These are phyloP conservation scores for Florisuga fusca DNA, from an alignment of 2,797 vertebrate genomes.

Conservation along the genomic window DNA sequence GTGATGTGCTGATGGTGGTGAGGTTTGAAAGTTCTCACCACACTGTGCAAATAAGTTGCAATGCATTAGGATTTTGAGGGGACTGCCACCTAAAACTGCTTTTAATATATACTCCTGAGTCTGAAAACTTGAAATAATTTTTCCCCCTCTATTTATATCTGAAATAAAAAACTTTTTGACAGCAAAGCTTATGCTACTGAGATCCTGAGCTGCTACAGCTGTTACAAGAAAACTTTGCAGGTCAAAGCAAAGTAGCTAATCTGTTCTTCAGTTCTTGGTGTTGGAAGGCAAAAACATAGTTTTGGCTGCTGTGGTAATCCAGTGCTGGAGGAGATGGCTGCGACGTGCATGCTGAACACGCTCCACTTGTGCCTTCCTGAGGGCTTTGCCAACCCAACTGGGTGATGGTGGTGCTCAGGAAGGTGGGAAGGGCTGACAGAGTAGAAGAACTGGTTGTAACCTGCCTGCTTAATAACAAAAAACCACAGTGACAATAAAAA, in stretches of 20 bases:
- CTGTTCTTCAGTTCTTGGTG: background rate
- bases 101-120: background rate
- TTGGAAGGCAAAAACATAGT: background rate
- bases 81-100: background rate
- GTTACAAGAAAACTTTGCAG: background rate
- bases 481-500: background rate
- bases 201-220: background rate
- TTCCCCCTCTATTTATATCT: background rate
- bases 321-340: background rate
- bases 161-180: background rate
- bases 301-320: background rate
- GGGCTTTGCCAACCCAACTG: background rate
- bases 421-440: background rate
- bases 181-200: background rate
- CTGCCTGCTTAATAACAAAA: slow-evolving; percentile 18
- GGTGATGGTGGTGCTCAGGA: background rate
- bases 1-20: background rate
- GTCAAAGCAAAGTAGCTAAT: background rate
- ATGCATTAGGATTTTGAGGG: background rate
- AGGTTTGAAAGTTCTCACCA: background rate
- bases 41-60: accelerated
- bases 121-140: background rate
- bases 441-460: slow-evolving; percentile 28
- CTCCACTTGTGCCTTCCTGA: background rate
- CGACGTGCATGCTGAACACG: accelerated